phyloP scores from a whole-genome alignment of 2,113 vertebrate genomes.

The Bathybates hornii region DNA sequence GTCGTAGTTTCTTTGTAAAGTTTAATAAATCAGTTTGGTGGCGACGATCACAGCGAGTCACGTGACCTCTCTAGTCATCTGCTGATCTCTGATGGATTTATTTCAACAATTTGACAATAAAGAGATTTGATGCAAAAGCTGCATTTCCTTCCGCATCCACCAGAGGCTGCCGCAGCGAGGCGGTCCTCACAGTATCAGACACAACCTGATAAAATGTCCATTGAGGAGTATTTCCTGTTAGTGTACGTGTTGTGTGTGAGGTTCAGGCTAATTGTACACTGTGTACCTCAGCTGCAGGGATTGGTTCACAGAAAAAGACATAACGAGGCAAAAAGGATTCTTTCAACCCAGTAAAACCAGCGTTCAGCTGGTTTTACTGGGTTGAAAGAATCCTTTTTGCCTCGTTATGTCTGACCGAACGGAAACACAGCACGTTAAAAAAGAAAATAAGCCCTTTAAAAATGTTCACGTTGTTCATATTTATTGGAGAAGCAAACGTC shows the following conservation, averaged over 20 bases:
- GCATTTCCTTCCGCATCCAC: not conserved
- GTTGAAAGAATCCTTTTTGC: too few species aligned
- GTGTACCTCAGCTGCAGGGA: not conserved
- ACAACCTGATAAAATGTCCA: not conserved
- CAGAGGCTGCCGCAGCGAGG: not conserved
- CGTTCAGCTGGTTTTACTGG: too few species aligned
- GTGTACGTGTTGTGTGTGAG: fast-evolving
- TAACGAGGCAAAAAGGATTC: not conserved
- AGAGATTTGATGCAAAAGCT: not conserved
- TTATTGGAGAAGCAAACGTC: not conserved
- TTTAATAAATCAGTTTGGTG: slow-evolving; percentile 15
- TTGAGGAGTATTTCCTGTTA: not conserved
- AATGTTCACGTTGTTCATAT: not conserved
- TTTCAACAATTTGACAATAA: not conserved
- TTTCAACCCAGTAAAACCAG: not conserved
- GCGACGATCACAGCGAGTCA: not conserved
- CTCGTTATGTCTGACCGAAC: not conserved
- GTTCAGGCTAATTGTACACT: fast-evolving
- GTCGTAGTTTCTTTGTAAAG: not conserved
- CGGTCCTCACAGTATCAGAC: not conserved
- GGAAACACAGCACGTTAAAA: not conserved
- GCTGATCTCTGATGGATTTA: not conserved
- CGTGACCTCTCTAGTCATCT: not conserved
- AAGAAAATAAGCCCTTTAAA: not conserved
- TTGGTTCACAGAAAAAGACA: not conserved